These are phyloP conservation scores for Erythrolamprus reginae DNA, from an alignment of 2,113 vertebrate species.

Conservation along the genomic window DNA sequence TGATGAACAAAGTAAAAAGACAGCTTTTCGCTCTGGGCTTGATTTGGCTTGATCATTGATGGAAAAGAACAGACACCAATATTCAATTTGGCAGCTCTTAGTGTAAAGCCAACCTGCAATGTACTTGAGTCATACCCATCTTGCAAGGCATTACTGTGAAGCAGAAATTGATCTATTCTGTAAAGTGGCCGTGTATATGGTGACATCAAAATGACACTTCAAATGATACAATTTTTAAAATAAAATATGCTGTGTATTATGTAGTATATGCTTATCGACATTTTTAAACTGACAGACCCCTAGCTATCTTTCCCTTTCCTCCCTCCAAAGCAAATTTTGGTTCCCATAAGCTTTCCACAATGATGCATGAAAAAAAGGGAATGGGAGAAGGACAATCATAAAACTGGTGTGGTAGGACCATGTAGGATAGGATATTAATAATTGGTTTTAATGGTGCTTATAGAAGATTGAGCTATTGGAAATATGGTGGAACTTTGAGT, in stretches of 20 bases:
- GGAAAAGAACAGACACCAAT: not conserved
- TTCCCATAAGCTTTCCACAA: not conserved
- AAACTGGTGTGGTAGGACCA: not conserved
- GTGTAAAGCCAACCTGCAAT: not conserved
- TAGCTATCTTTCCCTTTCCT: not conserved
- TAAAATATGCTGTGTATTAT: not conserved
- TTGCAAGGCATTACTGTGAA: not conserved
- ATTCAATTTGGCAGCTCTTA: not conserved
- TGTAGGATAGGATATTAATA: too few relatives aligned
- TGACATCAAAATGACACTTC: not conserved
- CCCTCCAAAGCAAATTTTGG: not conserved
- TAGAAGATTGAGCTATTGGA: too few relatives aligned
- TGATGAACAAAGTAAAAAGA: conserved; percentile 4
- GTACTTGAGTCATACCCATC: not conserved
- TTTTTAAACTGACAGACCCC: not conserved
- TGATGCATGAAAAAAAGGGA: not conserved
- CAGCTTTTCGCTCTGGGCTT: conserved; percentile 5
- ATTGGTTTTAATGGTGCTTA: too few relatives aligned
- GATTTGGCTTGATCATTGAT: not conserved
- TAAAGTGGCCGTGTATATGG: not conserved
- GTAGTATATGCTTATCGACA: not conserved
- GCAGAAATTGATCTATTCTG: not conserved
- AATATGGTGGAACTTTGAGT: too few relatives aligned
- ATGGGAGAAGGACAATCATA: not conserved
- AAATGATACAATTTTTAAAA: not conserved